Percentiles rank a stretch among this genome's conserved stretches.
Conservation (phyloP, 2,888 invertebrate species). For the Clusia tigrina region DNA sequence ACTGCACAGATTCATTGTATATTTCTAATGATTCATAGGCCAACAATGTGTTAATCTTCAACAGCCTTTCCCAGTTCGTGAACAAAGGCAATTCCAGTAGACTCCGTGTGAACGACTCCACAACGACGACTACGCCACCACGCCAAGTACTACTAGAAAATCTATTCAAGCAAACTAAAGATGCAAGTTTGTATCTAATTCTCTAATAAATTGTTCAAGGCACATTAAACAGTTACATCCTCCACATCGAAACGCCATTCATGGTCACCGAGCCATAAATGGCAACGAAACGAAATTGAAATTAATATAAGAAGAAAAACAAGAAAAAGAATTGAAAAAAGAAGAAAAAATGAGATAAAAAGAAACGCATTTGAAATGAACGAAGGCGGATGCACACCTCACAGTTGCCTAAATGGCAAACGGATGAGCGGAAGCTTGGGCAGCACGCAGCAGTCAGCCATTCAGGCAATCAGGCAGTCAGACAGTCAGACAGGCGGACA, state of each 20-base stretch:
- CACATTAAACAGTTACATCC: slow-evolving; percentile 11
- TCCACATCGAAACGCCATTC: slow-evolving; percentile 44
- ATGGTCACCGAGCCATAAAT: slow-evolving; percentile 60
- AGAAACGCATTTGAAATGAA: slow-evolving; percentile 12
- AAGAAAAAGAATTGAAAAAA: slow-evolving; percentile 36
- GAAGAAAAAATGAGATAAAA: slow-evolving; percentile 14
- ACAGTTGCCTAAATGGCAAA: slow-evolving; percentile 9
- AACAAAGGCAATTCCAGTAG: no score
- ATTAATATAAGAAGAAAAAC: slow-evolving; percentile 51
- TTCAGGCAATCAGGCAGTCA: not conserved
- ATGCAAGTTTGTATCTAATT: no score
- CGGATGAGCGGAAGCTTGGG: slow-evolving; percentile 1
- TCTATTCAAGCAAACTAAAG: no score
- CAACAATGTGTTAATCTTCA: no score
- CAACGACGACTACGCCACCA: no score
- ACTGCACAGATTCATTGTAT: no score
- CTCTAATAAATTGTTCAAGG: no score
- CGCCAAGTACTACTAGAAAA: no score
- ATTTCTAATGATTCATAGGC: no score
- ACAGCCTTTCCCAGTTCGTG: no score
- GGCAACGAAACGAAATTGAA: slow-evolving; percentile 58
- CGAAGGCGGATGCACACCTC: slow-evolving; percentile 8
- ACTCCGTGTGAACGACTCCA: no score
- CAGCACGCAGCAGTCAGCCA: slow-evolving; percentile 4
- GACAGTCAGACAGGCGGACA: not conserved